phyloP scores from a whole-genome alignment of 2,797 vertebrate genomes.

The Hirundo rustica region DNA sequence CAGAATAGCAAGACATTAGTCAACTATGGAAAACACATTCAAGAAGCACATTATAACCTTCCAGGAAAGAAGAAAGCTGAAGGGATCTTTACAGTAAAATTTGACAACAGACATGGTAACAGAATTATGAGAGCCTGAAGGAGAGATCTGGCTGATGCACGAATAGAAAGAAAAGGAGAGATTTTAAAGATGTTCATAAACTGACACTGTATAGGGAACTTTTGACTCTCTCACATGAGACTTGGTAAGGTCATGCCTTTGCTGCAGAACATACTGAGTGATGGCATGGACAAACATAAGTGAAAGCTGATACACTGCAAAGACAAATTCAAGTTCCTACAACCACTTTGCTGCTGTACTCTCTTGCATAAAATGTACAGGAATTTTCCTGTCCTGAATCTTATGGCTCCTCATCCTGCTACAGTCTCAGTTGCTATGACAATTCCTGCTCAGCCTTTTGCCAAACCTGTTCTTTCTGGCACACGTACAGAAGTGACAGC shows the following conservation, averaged over 20 bases:
- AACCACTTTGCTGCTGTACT: neutral
- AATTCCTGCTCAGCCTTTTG: neutral
- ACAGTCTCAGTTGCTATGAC: conserved; percentile 23
- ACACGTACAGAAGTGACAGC: neutral
- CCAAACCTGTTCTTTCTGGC: neutral
- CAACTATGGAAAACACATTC: neutral
- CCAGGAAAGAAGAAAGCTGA: neutral
- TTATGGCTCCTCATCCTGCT: neutral
- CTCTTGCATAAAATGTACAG: neutral
- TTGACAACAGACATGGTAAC: neutral
- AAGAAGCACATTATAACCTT: neutral
- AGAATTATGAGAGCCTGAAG: neutral
- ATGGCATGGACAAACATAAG: neutral
- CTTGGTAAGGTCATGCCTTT: neutral
- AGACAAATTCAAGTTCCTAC: neutral
- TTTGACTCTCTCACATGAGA: neutral
- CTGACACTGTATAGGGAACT: neutral
- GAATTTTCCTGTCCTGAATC: neutral
- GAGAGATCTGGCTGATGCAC: neutral
- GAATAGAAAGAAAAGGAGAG: neutral
- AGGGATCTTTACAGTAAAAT: neutral
- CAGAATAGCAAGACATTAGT: neutral
- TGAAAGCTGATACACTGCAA: neutral
- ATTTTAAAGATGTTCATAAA: neutral
- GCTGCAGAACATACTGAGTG: neutral